Percentiles rank a stretch among this genome's conserved stretches.
Evolutionary conservation across 2,113 vertebrate genomes (phyloP).

Genomic region (Gymnorhina tibicen): DNA sequence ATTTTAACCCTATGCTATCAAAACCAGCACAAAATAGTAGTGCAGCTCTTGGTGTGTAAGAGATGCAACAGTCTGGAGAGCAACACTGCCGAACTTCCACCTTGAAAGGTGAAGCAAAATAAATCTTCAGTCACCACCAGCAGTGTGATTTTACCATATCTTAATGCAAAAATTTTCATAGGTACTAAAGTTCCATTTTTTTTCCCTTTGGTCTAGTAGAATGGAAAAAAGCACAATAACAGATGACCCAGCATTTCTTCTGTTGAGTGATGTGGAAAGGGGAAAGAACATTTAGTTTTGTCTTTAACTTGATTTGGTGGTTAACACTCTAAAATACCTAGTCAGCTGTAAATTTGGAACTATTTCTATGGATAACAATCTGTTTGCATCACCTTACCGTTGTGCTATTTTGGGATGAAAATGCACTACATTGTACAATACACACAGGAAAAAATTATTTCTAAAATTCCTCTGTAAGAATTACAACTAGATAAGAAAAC

Average conservation of each 20-base stretch:
- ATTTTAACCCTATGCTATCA: too few relatives aligned
- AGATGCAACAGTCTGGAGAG: neutral
- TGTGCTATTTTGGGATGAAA: neutral
- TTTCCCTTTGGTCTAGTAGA: neutral
- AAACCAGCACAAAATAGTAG: neutral
- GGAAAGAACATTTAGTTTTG: neutral
- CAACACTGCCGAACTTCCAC: neutral
- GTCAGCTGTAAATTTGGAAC: neutral
- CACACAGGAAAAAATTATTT: neutral
- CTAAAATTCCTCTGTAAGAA: neutral
- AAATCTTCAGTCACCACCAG: neutral
- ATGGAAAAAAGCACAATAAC: neutral
- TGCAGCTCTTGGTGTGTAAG: neutral
- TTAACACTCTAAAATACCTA: neutral
- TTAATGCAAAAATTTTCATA: neutral
- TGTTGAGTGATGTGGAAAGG: neutral
- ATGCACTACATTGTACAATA: neutral
- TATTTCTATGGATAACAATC: neutral
- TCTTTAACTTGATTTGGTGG: neutral
- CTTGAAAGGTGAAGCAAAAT: neutral
- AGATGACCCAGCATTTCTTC: neutral
- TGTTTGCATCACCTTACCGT: neutral
- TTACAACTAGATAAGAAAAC: neutral
- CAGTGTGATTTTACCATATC: neutral
- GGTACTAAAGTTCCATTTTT: neutral